These are phyloP conservation scores for Cosmopolites sordidus DNA, from an alignment of 2,888 invertebrate species.

Conservation along the genomic window DNA sequence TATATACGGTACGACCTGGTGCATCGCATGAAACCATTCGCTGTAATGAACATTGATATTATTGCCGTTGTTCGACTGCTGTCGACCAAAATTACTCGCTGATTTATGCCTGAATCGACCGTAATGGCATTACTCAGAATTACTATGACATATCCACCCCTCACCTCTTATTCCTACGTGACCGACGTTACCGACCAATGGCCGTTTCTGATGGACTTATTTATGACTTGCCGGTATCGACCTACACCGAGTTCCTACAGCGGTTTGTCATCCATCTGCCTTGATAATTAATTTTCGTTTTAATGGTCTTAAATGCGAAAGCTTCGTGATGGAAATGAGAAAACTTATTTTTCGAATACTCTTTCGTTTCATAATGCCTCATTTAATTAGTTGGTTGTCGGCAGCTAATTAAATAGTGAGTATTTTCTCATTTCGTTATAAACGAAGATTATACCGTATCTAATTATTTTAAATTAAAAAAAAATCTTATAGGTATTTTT, in stretches of 20 bases:
- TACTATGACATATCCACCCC: conserved; percentile 43
- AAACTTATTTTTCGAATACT: too few relatives aligned
- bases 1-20: conserved; percentile 4
- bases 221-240: conserved; percentile 20
- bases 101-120: conserved; percentile 43
- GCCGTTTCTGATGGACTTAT: conserved; percentile 29
- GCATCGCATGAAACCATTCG: not conserved
- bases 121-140: conserved; percentile 47
- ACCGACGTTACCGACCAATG: conserved; percentile 32
- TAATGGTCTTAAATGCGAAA: too few relatives aligned
- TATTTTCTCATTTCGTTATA: too few relatives aligned
- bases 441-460: too few relatives aligned
- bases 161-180: conserved; percentile 44
- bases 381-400: too few relatives aligned
- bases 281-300: too few relatives aligned
- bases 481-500: too few relatives aligned
- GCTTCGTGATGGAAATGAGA: too few relatives aligned
- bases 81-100: conserved; percentile 46
- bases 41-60: conserved; percentile 47
- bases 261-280: too few relatives aligned
- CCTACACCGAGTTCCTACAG: not conserved
- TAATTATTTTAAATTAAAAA: too few relatives aligned
- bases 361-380: too few relatives aligned
- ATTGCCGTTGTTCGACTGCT: conserved; percentile 45
- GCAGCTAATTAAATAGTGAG: too few relatives aligned